These are phyloP conservation scores for Disparrhopalites patrizii DNA, from an alignment of 2,888 invertebrate species.

Conservation along the genomic window DNA sequence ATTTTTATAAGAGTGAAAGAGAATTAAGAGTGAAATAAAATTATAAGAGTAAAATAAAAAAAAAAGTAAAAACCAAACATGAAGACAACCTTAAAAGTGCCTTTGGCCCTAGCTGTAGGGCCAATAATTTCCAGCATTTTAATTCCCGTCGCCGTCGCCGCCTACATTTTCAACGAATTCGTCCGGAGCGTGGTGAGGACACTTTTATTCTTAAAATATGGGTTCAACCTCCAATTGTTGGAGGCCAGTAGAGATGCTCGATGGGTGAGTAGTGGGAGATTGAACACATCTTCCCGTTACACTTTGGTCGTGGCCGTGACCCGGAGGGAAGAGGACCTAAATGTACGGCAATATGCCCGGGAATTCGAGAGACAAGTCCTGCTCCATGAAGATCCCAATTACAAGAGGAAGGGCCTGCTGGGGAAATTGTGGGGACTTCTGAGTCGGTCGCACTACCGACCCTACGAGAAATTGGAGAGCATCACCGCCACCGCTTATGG, in stretches of 20 bases:
- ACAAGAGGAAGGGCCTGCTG: neutral
- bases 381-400: constrained; percentile 17
- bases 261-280: constrained; percentile 2
- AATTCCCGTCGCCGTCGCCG: neutral
- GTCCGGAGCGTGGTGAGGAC: neutral
- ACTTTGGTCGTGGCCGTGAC: constrained; percentile 1
- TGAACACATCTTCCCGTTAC: constrained; percentile 20
- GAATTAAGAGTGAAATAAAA: too few species aligned
- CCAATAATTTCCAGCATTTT: constrained; percentile 19
- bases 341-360: neutral
- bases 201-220: constrained; percentile 9
- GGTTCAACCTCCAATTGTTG: constrained; percentile 7
- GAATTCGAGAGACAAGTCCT: constrained; percentile 26
- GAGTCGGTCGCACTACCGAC: constrained; percentile 5
- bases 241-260: constrained; percentile 20
- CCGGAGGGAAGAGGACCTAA: neutral
- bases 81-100: neutral
- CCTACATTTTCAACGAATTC: constrained; percentile 16
- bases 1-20: too few species aligned
- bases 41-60: too few species aligned
- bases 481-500: constrained; percentile 35
- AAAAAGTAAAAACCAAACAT: too few species aligned
- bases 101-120: constrained; percentile 15
- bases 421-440: neutral
- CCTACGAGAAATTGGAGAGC: constrained; percentile 41